Conservation (phyloP, 2,888 invertebrate genomes). For the Cantharis rustica region DNA sequence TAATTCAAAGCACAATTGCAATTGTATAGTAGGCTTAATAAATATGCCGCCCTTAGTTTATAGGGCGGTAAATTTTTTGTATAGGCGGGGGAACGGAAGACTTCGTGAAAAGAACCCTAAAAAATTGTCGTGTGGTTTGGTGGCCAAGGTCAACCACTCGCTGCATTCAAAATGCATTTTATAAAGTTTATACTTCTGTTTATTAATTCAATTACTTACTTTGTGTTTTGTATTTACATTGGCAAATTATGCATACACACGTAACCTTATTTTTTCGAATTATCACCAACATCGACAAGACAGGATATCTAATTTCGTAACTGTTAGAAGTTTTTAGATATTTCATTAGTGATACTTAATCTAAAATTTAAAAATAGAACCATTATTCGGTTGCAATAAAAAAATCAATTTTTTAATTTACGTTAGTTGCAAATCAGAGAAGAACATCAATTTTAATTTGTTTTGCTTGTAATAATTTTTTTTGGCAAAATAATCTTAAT, state of each 20-base stretch:
- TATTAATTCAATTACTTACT: constrained; percentile 16
- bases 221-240: constrained; percentile 38
- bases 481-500: neutral
- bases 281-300: neutral
- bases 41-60: constrained; percentile 1
- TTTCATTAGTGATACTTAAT: neutral
- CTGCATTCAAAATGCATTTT: constrained; percentile 47
- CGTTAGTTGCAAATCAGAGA: too few relatives aligned
- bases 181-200: constrained; percentile 45
- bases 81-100: constrained; percentile 25
- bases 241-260: constrained; percentile 35
- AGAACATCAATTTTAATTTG: too few relatives aligned
- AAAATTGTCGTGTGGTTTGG: constrained; percentile 48
- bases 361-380: neutral
- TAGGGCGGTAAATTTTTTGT: constrained; percentile 5
- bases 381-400: too few relatives aligned
- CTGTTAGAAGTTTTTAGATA: neutral
- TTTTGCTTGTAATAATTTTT: neutral
- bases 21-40: constrained; percentile 20
- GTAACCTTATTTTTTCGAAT: neutral
- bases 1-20: constrained; percentile 35
- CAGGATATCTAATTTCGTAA: neutral
- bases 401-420: too few relatives aligned
- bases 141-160: constrained; percentile 52
- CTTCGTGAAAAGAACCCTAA: constrained; percentile 44